Conservation (phyloP, 2,797 vertebrate species). For the Heliangelus exortis region DNA sequence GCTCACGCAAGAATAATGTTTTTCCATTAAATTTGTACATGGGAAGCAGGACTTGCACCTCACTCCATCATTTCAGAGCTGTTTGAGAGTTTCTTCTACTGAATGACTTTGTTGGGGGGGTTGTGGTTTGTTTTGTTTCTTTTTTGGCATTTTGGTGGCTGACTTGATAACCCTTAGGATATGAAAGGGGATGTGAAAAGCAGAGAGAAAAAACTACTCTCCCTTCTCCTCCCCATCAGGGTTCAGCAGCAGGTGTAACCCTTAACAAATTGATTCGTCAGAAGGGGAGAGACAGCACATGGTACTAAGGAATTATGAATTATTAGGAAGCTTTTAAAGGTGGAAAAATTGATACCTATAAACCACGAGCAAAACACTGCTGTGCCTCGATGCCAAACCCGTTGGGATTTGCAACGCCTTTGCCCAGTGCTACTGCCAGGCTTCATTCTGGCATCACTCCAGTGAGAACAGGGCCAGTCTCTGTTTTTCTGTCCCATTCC, state of each 20-base stretch:
- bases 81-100: slow-evolving; percentile 2
- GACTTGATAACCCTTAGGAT: slow-evolving; percentile 34
- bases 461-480: rapidly evolving
- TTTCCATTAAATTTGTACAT: background rate
- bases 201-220: background rate
- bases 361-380: background rate
- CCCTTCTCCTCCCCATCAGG: background rate
- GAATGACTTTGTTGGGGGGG: background rate
- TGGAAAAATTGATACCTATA: background rate
- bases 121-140: background rate
- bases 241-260: background rate
- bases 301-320: slow-evolving; percentile 36
- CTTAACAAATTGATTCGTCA: slow-evolving; percentile 38
- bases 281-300: background rate
- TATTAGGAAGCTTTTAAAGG: slow-evolving; percentile 28
- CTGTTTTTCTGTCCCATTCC: background rate
- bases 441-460: background rate
- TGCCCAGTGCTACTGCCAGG: background rate
- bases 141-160: background rate
- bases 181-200: background rate
- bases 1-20: slow-evolving; percentile 20
- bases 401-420: background rate
- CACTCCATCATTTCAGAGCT: background rate
- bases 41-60: slow-evolving; percentile 10
- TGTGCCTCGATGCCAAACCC: background rate